Evolutionary conservation across 2,888 invertebrate genomes (phyloP).

Genomic region (Dryadula phaetusa): DNA sequence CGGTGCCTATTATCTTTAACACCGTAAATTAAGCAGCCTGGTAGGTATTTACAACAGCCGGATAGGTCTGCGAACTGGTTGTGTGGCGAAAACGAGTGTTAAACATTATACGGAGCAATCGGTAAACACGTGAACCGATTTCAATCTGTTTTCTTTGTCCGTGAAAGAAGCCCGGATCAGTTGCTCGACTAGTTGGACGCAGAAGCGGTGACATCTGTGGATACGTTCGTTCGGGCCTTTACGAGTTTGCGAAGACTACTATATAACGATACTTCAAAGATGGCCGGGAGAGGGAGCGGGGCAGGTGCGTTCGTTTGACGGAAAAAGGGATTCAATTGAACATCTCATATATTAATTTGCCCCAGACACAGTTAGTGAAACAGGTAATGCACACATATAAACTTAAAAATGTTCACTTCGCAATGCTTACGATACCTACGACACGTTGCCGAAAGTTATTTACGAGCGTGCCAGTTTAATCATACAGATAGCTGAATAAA

Average conservation of each 20-base stretch:
- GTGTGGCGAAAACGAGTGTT: conserved; percentile 48
- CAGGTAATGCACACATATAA: conserved; percentile 17
- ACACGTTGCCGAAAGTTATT: conserved; percentile 35
- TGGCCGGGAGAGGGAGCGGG: conserved; percentile 53
- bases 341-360: conserved; percentile 63
- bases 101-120: conserved; percentile 51
- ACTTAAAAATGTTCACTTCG: conserved; percentile 10
- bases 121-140: conserved; percentile 57
- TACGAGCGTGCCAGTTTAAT: conserved; percentile 31
- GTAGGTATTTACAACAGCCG: conserved; percentile 57
- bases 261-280: conserved; percentile 57
- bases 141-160: conserved; percentile 81
- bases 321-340: conserved; percentile 64
- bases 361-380: conserved; percentile 47
- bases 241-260: conserved; percentile 49
- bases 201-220: conserved; percentile 58
- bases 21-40: conserved; percentile 78
- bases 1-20: conserved; percentile 78
- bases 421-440: conserved; percentile 20
- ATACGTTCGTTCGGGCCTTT: conserved; percentile 58
- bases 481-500: conserved; percentile 20
- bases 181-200: conserved; percentile 56
- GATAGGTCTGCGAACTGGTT: conserved; percentile 58
- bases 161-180: conserved; percentile 55
- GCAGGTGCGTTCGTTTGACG: conserved; percentile 65